Percentiles rank a stretch among this genome's conserved stretches.
Evolutionary conservation across 2,888 invertebrate species (phyloP).

Genomic region (Saturnia japonica): DNA sequence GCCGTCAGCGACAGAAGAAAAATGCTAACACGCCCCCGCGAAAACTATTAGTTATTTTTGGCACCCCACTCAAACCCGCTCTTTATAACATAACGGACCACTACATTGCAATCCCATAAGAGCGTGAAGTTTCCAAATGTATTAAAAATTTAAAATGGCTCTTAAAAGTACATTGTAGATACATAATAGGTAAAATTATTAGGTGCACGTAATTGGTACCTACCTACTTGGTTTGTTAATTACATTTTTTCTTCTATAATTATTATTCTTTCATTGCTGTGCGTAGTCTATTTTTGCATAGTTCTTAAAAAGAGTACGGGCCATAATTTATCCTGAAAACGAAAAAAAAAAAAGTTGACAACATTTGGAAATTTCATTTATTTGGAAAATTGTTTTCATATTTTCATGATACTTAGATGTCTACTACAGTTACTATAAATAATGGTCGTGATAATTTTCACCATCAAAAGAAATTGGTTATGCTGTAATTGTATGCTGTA

Average conservation of each 20-base stretch:
- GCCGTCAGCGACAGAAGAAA: constrained; percentile 81
- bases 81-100: constrained; percentile 69
- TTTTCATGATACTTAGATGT: not conserved
- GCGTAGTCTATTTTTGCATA: too few species aligned
- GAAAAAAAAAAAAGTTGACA: not conserved
- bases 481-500: too few species aligned
- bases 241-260: not conserved
- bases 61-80: constrained; percentile 68
- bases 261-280: not conserved
- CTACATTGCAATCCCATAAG: constrained; percentile 45
- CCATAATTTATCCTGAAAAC: not conserved
- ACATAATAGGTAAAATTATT: not conserved
- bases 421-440: not conserved
- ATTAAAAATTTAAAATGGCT: not conserved
- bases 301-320: not conserved
- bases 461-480: not conserved
- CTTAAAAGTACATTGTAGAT: not conserved
- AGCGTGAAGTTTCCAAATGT: constrained; percentile 7
- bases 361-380: too few species aligned
- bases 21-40: constrained; percentile 82
- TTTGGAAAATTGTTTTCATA: not conserved
- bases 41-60: constrained; percentile 83
- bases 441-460: not conserved
- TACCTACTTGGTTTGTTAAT: not conserved
- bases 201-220: not conserved